Percentiles rank a stretch among this genome's conserved stretches.
These are phyloP conservation scores for Poecile atricapillus DNA, from an alignment of 2,113 vertebrate genomes.

Conservation along the genomic window DNA sequence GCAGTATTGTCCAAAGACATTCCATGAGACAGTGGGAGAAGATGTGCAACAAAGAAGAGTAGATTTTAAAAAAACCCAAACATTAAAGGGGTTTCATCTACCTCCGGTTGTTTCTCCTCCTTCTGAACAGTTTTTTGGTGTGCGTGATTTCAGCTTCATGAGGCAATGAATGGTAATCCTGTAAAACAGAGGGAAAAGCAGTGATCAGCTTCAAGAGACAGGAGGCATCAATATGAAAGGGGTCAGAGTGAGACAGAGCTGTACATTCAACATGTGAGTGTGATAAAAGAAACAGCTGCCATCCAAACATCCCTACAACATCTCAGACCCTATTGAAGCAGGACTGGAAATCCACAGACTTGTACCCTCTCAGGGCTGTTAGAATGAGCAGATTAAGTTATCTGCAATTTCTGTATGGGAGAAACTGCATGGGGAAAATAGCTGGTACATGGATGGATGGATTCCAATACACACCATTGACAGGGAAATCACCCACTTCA, in stretches of 20 bases:
- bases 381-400: background rate
- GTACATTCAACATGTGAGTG: background rate
- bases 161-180: constrained; percentile 88
- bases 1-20: background rate
- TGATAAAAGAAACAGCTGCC: background rate
- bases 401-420: background rate
- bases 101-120: constrained; percentile 88
- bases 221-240: background rate
- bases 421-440: background rate
- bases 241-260: background rate
- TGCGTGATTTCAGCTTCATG: constrained; percentile 92
- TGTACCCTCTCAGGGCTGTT: background rate
- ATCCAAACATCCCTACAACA: background rate
- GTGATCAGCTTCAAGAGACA: background rate
- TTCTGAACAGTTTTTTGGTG: constrained; percentile 93
- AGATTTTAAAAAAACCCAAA: background rate
- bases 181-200: background rate
- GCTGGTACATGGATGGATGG: no score
- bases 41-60: background rate
- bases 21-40: background rate
- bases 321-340: background rate
- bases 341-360: background rate
- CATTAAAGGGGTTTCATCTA: constrained; percentile 46
- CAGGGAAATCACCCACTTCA: background rate
- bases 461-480: background rate